Conservation (phyloP, 2,888 invertebrate species). For the Drosophila setosimentum region DNA sequence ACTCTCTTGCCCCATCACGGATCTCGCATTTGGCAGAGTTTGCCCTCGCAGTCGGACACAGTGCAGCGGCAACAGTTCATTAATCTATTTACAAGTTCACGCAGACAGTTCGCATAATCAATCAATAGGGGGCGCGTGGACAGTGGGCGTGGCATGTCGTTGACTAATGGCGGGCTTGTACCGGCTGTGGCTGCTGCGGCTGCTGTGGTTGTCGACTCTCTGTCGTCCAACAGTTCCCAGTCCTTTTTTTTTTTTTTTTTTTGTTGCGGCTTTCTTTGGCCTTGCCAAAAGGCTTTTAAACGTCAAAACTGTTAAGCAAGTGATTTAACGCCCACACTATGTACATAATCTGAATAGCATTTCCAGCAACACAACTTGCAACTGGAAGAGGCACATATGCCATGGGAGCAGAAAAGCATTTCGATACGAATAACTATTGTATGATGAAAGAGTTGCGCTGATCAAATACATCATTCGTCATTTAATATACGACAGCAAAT, state of each 20-base stretch:
- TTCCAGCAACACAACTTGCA: not conserved
- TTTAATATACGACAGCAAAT: not conserved
- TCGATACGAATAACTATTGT: too few relatives aligned
- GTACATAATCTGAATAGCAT: not conserved
- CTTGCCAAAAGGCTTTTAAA: slow-evolving; percentile 22
- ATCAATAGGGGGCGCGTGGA: slow-evolving; percentile 70
- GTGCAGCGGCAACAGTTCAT: slow-evolving; percentile 78
- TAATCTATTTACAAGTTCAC: slow-evolving; percentile 83
- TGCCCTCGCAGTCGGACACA: slow-evolving; percentile 4
- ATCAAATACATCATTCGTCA: too few relatives aligned
- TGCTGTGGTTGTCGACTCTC: slow-evolving; percentile 6
- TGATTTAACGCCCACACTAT: not conserved
- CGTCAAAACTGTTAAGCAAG: slow-evolving; percentile 6
- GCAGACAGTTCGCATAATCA: slow-evolving; percentile 81
- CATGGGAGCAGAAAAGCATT: not conserved
- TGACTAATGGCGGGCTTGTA: slow-evolving; percentile 57
- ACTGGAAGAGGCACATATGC: not conserved
- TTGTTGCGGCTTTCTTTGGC: slow-evolving; percentile 16
- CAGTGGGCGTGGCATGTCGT: slow-evolving; percentile 53
- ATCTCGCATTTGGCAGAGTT: not conserved
- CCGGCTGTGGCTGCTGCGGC: slow-evolving; percentile 27
- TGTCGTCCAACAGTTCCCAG: slow-evolving; percentile 8
- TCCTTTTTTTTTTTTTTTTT: too few relatives aligned
- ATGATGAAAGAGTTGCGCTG: not conserved
- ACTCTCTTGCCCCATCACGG: not conserved